These are phyloP conservation scores for Hetaerina titia DNA, from an alignment of 2,888 invertebrate species.

Conservation along the genomic window DNA sequence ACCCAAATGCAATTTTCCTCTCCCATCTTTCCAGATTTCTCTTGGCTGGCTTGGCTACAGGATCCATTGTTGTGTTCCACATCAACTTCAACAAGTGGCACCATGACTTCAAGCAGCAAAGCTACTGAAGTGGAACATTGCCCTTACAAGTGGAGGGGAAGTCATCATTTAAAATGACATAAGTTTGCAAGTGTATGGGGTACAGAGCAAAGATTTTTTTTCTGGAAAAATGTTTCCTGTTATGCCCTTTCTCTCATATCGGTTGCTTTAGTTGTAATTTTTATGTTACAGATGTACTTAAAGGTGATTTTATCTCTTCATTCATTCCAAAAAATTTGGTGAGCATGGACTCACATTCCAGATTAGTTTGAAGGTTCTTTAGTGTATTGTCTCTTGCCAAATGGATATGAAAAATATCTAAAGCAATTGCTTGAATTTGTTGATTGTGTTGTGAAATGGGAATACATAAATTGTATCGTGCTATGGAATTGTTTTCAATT, in stretches of 20 bases:
- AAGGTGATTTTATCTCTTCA: background rate
- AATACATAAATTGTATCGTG: slow-evolving; percentile 19
- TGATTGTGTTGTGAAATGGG: slow-evolving; percentile 40
- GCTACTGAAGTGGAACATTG: slow-evolving; percentile 24
- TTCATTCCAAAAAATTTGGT: slow-evolving; percentile 28
- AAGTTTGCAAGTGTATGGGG: background rate
- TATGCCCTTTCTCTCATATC: slow-evolving; percentile 40
- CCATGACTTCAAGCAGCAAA: slow-evolving; percentile 95
- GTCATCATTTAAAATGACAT: background rate
- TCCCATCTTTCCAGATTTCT: slow-evolving; percentile 86
- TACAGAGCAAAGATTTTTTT: slow-evolving; percentile 26
- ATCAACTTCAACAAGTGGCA: slow-evolving; percentile 99
- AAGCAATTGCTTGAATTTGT: slow-evolving; percentile 18
- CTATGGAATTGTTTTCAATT: slow-evolving; percentile 21
- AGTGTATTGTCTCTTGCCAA: background rate
- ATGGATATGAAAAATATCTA: background rate
- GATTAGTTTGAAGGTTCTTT: background rate
- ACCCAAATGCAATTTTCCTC: background rate
- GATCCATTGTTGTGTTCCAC: slow-evolving; percentile 99
- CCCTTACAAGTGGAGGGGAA: background rate
- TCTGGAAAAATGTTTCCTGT: slow-evolving; percentile 34
- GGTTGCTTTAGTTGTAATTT: slow-evolving; percentile 37
- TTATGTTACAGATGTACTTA: background rate
- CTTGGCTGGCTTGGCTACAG: slow-evolving; percentile 97
- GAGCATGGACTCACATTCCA: background rate